Percentiles rank a stretch among this genome's conserved stretches.
Conservation (phyloP, 2,113 vertebrate species). For the Melierax canorus region DNA sequence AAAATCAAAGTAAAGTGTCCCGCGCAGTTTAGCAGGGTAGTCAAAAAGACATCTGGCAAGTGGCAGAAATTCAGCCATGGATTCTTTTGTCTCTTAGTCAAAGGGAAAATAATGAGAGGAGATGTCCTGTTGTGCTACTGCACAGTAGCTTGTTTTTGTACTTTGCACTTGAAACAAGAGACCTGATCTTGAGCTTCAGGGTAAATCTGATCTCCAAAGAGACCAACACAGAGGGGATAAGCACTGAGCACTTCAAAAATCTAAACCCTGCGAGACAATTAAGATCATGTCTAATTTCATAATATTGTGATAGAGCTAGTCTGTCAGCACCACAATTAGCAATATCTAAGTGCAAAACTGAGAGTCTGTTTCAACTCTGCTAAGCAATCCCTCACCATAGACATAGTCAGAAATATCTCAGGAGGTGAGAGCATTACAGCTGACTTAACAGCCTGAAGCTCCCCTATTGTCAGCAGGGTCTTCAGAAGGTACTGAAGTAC, state of each 20-base stretch:
- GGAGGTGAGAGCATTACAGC: background rate
- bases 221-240: background rate
- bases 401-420: background rate
- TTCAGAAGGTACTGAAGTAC: background rate
- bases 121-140: background rate
- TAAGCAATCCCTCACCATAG: background rate
- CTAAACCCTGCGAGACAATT: background rate
- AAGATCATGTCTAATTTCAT: background rate
- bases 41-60: background rate
- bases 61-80: background rate
- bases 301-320: background rate
- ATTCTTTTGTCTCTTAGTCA: background rate
- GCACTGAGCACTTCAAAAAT: background rate
- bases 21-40: background rate
- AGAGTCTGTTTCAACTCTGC: background rate
- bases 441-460: background rate
- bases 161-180: background rate
- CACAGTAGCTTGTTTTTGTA: background rate
- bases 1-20: background rate
- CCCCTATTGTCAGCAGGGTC: background rate
- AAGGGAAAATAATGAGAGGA: background rate
- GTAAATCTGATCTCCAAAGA: background rate
- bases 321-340: background rate
- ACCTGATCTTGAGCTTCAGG: background rate
- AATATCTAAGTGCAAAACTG: background rate